phyloP scores from a whole-genome alignment of 2,113 vertebrate species.

The Chionodraco myersi region DNA sequence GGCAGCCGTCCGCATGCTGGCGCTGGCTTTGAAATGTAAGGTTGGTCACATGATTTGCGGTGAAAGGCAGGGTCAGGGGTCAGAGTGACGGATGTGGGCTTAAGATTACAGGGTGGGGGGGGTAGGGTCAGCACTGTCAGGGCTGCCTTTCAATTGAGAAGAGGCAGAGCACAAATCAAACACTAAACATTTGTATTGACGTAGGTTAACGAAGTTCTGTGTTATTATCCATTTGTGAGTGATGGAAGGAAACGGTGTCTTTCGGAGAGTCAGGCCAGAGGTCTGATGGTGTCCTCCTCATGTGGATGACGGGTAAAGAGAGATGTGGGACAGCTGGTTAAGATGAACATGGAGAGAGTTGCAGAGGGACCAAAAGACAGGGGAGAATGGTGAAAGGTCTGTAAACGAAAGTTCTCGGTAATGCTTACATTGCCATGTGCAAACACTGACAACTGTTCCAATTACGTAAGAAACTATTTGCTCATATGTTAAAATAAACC shows the following conservation, averaged over 20 bases:
- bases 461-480: too few relatives aligned
- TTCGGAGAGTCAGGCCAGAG: not conserved
- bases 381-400: not conserved
- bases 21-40: slow-evolving; percentile 44
- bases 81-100: slow-evolving; percentile 56
- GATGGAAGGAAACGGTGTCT: slow-evolving; percentile 7
- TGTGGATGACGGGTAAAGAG: slow-evolving; percentile 17
- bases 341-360: not conserved
- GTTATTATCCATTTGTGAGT: not conserved
- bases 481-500: too few relatives aligned
- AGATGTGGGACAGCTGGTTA: slow-evolving; percentile 12
- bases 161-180: slow-evolving; percentile 42
- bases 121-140: slow-evolving; percentile 36
- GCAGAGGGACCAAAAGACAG: not conserved
- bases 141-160: slow-evolving; percentile 49
- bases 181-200: slow-evolving; percentile 22
- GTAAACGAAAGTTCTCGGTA: not conserved
- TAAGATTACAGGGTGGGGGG: slow-evolving; percentile 59
- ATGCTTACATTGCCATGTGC: too few relatives aligned
- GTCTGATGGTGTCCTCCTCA: not conserved
- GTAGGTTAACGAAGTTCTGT: slow-evolving; percentile 4
- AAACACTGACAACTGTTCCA: too few relatives aligned
- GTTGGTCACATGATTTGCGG: slow-evolving; percentile 65
- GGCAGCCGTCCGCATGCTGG: slow-evolving; percentile 5
- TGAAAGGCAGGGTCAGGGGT: slow-evolving; percentile 66